Percentiles rank a stretch among this genome's conserved stretches.
Conservation (phyloP, 2,113 vertebrate genomes). For the Takifugu flavidus region DNA sequence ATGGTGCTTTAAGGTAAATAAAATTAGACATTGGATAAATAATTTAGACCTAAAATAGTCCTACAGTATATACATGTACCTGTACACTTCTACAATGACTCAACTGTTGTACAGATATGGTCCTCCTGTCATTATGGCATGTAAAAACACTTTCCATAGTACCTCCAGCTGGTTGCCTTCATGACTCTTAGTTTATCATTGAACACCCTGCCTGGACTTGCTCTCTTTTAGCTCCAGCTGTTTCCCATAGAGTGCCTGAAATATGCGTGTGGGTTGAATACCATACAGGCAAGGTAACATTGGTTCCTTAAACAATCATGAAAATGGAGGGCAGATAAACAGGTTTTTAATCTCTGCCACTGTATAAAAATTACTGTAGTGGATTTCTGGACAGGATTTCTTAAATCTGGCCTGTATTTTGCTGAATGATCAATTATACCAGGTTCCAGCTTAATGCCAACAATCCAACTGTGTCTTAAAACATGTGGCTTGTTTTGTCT, state of each 20-base stretch:
- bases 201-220: slow-evolving; percentile 40
- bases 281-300: slow-evolving; percentile 1
- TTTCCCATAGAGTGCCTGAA: slow-evolving; percentile 48
- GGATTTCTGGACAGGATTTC: neutral
- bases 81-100: slow-evolving; percentile 14
- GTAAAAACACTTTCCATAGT: slow-evolving; percentile 9
- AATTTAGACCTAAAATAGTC: too few species aligned
- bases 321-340: neutral
- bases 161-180: slow-evolving; percentile 52
- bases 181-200: slow-evolving; percentile 54
- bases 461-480: slow-evolving; percentile 23
- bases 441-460: slow-evolving; percentile 2
- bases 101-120: slow-evolving; percentile 29
- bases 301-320: slow-evolving; percentile 6
- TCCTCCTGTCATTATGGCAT: slow-evolving; percentile 27
- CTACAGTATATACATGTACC: neutral
- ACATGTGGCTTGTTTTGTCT: slow-evolving; percentile 1
- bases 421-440: slow-evolving; percentile 10
- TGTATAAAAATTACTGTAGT: neutral
- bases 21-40: too few species aligned
- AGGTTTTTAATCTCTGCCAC: neutral
- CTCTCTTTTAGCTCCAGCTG: slow-evolving; percentile 50
- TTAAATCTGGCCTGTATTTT: slow-evolving; percentile 1
- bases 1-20: slow-evolving; percentile 28
- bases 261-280: slow-evolving; percentile 7